Base-by-base conservation (phyloP, 2,113 vertebrate genomes). In the Bubalus kerabau region DNA sequence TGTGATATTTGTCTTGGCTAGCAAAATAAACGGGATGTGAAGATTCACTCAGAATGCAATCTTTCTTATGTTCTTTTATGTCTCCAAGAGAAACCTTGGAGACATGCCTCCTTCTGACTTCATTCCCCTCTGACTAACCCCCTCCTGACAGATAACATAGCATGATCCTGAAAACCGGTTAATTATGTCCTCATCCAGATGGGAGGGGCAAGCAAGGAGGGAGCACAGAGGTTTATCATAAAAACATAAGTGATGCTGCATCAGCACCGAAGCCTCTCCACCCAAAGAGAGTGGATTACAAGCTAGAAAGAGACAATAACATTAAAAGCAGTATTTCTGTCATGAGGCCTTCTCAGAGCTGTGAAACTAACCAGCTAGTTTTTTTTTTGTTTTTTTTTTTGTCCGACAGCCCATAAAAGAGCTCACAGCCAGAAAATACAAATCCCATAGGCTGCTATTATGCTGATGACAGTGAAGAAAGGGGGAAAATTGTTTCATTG, bases 1-100 rank as follows among this genome's bases (percentile, higher is more conserved):
- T 92, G 89, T 97, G 97, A 93, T 98, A 96, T 98, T 98, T 98
- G 64, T 98, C 95, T 98, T 98, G 83, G 81, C 92, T 97, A 90
- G 91, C 92, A 97, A 86, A 98, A 91, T 90, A 97, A 97, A 98
- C 16, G 13, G 24, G 52, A 95, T 96, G 98, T 95, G 86, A 97
- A 97, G 87, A 98, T 64, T 98, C 67, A 52, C 46, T 97, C 74
- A 26, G 36, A 96, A 97, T 94, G 48, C 80, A 52, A 52, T 95
- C 95, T 96, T 50, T 90, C 90, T 28, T 95, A 36, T 50, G 50
- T 97, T 90, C 96, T 86, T 95, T 96, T 64, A 87, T 89, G 57
- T 97, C 95, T 96, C 97, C 76, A 90, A 40, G 90, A 98, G 91
- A 94, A 98, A 82, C 43, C 82, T 83, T 15, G 46, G 84, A 91